Base-by-base conservation (phyloP, 1,140 invertebrate genomes). In the Lordiphosa collinella region DNA sequence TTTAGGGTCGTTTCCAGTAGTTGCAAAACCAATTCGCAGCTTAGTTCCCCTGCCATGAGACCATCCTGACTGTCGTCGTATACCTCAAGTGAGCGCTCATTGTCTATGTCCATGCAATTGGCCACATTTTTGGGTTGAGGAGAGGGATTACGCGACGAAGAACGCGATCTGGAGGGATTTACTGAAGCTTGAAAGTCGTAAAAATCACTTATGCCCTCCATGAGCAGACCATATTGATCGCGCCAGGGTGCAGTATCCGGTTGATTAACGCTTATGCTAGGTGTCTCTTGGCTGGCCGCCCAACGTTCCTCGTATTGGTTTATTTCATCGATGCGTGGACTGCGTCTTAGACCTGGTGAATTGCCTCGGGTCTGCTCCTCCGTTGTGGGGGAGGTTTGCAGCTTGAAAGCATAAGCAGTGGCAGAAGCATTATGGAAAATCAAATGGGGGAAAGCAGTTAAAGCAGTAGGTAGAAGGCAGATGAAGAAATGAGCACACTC, bases 161-260 rank as follows among this genome's bases (percentile, higher is more conserved):
- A 64, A 3, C 75, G 70, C 2, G 87, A 88, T 40, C 87, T 57
- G 0, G 87, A 88, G 0, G 84, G 87, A 63, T 88, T 88, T 0
- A 69, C 56, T 0, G 87, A 88, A 12, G 87, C 87, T 0, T 73
- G 79, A 41, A 88, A 88, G 22, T 88, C 87, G n/a, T 88, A 88
- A 12, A 88, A 88, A 12, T 88, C 87, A 48, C 87, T 88, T 0
- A 88, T 32, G 1, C 87, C 87, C 50, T 88, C 84, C 75, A 88
- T 82, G 0, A 88, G 36, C 2, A 88, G 49, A 0, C 86, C 86
- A n/a, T 80, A 66, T 34, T 85, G 40, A 70, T 88, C 82, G 0
- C 82, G 68, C 86, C 86, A 88, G 1, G 86, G 71, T 7, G 62
- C 86, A 31, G 63, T 68, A 16, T 88, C 86, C 11, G 82, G 65